These are phyloP conservation scores for Drosophila merina DNA, from an alignment of 2,888 invertebrate species.

Conservation along the genomic window DNA sequence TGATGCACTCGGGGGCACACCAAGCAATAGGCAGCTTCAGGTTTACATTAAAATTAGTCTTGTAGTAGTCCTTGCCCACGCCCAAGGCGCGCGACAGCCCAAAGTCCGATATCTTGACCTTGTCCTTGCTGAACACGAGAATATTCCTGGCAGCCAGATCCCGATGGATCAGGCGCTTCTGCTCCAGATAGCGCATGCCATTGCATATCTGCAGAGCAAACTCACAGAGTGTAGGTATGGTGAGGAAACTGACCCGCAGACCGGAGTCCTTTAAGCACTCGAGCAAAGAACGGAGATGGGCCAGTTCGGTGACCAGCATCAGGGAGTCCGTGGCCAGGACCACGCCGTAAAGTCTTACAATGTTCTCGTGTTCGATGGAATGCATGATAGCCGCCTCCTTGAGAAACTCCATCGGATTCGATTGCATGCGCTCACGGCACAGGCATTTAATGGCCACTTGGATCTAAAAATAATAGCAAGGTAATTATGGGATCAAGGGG, in stretches of 20 bases:
- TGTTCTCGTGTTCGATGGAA: constrained; percentile 97
- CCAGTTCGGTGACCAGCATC: constrained; percentile 94
- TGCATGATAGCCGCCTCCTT: constrained; percentile 99
- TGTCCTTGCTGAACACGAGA: constrained; percentile 97
- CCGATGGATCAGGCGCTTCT: constrained; percentile 97
- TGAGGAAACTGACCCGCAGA: constrained; percentile 93
- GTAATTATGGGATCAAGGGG: not conserved
- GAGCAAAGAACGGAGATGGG: constrained; percentile 95
- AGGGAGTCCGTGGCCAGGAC: constrained; percentile 95
- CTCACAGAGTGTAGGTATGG: constrained; percentile 95
- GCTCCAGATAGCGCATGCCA: constrained; percentile 99
- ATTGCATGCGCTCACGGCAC: constrained; percentile 96
- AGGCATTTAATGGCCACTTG: constrained; percentile 99
- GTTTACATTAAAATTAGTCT: constrained; percentile 98
- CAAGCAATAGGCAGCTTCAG: constrained; percentile 98
- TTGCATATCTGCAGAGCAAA: constrained; percentile 98
- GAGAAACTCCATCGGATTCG: constrained; percentile 97
- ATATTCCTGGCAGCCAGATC: constrained; percentile 99
- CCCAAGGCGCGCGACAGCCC: constrained; percentile 97
- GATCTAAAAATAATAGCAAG: constrained; percentile 85
- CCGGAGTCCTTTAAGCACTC: constrained; percentile 98
- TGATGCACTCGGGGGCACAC: constrained; percentile 99
- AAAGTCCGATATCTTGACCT: constrained; percentile 99
- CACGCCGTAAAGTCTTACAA: constrained; percentile 98
- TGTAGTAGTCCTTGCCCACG: constrained; percentile 99